Percentiles rank a stretch among this genome's conserved stretches.
Evolutionary conservation across 2,113 vertebrate genomes (phyloP).

Genomic region (Limnothrissa miodon): DNA sequence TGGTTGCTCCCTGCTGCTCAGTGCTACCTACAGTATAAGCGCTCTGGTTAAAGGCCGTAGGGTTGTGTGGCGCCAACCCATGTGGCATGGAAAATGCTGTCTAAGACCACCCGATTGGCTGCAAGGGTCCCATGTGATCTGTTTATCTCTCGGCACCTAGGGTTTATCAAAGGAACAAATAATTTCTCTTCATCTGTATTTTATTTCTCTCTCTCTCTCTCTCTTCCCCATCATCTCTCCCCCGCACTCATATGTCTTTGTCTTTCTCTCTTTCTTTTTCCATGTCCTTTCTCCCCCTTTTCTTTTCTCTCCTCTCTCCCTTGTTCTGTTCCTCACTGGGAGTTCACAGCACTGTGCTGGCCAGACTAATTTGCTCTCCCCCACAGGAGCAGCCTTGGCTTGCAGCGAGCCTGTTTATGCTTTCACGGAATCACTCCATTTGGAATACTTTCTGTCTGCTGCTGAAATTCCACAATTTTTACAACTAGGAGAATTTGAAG

Average conservation of each 20-base stretch:
- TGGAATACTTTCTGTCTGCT: slow-evolving; percentile 67
- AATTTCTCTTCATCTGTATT: background rate
- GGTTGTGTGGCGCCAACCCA: too few relatives aligned
- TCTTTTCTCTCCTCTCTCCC: slow-evolving; percentile 27
- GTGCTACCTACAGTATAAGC: background rate
- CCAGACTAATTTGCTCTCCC: slow-evolving; percentile 2
- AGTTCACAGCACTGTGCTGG: background rate
- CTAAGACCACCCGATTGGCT: background rate
- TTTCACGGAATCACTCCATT: slow-evolving; percentile 62
- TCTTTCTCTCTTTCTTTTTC: background rate
- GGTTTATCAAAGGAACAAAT: background rate
- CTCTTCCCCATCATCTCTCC: too few relatives aligned
- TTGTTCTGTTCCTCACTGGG: background rate
- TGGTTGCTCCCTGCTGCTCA: background rate
- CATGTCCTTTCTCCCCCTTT: slow-evolving; percentile 18
- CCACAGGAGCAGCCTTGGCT: slow-evolving; percentile 24
- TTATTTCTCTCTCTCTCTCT: background rate
- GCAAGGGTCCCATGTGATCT: background rate
- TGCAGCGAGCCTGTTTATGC: slow-evolving; percentile 41
- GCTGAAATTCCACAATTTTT: slow-evolving; percentile 63
- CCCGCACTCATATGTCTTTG: background rate
- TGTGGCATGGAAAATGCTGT: background rate
- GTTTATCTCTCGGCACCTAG: background rate
- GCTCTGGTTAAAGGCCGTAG: background rate
- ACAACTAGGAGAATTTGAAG: slow-evolving; percentile 35